Conservation (phyloP, 2,113 vertebrate species). For the Thunnus maccoyii region DNA sequence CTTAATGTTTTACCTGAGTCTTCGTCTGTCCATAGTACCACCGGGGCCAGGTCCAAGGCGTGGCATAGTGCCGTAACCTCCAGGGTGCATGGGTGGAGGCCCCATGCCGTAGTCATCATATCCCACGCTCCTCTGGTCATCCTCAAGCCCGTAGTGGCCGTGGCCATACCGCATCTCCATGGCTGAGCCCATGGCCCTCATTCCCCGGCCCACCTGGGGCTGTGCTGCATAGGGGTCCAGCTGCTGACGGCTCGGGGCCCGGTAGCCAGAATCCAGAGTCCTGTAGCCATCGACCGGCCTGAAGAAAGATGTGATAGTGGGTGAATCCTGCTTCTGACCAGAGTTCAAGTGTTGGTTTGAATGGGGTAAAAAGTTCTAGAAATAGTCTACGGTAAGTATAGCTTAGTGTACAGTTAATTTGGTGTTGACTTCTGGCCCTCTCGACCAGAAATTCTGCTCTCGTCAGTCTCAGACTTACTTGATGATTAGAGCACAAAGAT, state of each 20-base stretch:
- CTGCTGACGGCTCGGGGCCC: conserved; percentile 92
- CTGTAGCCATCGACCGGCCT: conserved; percentile 86
- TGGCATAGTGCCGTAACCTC: conserved; percentile 91
- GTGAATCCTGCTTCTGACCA: no score
- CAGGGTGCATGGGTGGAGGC: conserved; percentile 85
- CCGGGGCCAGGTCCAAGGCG: conserved; percentile 80
- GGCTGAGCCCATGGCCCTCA: conserved; percentile 91
- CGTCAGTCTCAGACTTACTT: no score
- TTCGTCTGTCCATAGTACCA: conserved; percentile 83
- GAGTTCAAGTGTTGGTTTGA: no score
- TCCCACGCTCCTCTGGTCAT: conserved; percentile 93
- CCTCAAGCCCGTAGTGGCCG: conserved; percentile 90
- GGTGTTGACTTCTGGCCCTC: no score
- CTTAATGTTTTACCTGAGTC: conserved; percentile 87
- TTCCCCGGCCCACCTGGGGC: conserved; percentile 86
- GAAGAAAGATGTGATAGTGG: not conserved
- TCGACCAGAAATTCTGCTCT: no score
- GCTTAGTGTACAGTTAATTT: no score
- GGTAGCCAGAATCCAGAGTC: conserved; percentile 89
- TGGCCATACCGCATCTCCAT: conserved; percentile 92
- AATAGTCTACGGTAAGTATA: no score
- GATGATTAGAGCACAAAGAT: no score
- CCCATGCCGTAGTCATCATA: conserved; percentile 93
- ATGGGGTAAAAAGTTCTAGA: no score
- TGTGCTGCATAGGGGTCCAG: conserved; percentile 93